phyloP scores from a whole-genome alignment of 2,888 invertebrate genomes.

The Chelonus formosanus region DNA sequence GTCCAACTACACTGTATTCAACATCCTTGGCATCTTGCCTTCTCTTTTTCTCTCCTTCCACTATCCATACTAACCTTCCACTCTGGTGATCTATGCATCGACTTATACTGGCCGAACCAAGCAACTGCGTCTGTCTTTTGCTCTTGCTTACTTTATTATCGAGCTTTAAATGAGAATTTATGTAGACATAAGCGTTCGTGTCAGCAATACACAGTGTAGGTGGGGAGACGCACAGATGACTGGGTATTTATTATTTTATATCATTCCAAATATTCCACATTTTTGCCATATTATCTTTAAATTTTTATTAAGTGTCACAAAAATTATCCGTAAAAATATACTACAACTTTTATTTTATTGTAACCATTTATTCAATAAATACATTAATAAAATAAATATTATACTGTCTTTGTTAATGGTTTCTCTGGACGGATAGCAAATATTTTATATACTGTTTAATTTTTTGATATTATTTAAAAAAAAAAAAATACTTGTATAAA shows the following conservation, averaged over 20 bases:
- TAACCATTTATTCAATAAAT: too few relatives aligned
- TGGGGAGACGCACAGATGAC: slow-evolving; percentile 49
- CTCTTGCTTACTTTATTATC: slow-evolving; percentile 60
- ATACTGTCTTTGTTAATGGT: too few relatives aligned
- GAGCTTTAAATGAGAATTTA: slow-evolving; percentile 62
- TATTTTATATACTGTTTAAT: too few relatives aligned
- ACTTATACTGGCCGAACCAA: slow-evolving; percentile 28
- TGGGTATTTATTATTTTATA: slow-evolving; percentile 51
- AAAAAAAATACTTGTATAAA: too few relatives aligned
- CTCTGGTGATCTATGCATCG: slow-evolving; percentile 34
- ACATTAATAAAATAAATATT: too few relatives aligned
- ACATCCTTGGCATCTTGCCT: slow-evolving; percentile 6
- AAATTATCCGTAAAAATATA: too few relatives aligned
- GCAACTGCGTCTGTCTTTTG: slow-evolving; percentile 29
- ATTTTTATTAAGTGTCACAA: too few relatives aligned
- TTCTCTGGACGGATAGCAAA: too few relatives aligned
- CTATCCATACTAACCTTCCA: slow-evolving; percentile 14
- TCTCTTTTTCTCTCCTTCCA: slow-evolving; percentile 6
- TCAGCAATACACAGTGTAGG: slow-evolving; percentile 54
- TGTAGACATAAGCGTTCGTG: slow-evolving; percentile 61
- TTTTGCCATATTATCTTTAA: too few relatives aligned
- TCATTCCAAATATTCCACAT: slow-evolving; percentile 9
- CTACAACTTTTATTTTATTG: too few relatives aligned
- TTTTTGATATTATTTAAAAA: too few relatives aligned
- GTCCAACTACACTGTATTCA: background rate